Conservation (phyloP, 2,113 vertebrate genomes). For the Chelonoidis abingdonii region DNA sequence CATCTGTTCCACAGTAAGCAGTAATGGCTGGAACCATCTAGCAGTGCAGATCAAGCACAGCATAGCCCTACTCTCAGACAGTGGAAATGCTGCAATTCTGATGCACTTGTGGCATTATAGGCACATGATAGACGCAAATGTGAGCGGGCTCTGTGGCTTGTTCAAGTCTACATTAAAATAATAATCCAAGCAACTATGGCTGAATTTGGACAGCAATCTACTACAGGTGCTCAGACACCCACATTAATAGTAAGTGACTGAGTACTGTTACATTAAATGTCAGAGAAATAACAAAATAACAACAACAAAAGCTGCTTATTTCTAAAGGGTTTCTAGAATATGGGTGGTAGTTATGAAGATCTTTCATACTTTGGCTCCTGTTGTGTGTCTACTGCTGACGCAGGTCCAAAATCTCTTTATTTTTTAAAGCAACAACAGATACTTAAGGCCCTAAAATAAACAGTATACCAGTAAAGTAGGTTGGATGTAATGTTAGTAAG, state of each 20-base stretch:
- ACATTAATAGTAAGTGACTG: not conserved
- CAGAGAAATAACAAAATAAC: not conserved
- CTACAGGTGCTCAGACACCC: not conserved
- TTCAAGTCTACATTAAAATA: not conserved
- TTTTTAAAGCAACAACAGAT: not conserved
- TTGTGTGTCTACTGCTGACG: not conserved
- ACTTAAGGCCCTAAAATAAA: not conserved
- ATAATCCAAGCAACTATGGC: not conserved
- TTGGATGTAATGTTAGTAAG: not conserved
- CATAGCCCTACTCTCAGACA: accelerated
- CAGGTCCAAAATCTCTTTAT: not conserved
- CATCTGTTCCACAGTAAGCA: not conserved
- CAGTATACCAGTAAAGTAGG: not conserved
- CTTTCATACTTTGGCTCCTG: not conserved
- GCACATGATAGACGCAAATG: no score
- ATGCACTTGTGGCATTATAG: accelerated
- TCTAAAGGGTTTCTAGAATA: not conserved
- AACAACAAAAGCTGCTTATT: not conserved
- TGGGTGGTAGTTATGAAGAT: not conserved
- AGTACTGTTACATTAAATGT: not conserved
- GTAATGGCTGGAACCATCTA: not conserved
- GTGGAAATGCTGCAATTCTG: not conserved
- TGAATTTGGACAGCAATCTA: no score
- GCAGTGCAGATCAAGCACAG: accelerated
- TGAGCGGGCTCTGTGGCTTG: no score